Conservation (phyloP, 1,140 invertebrate species). For the Aphaenogaster ashmeadi region DNA sequence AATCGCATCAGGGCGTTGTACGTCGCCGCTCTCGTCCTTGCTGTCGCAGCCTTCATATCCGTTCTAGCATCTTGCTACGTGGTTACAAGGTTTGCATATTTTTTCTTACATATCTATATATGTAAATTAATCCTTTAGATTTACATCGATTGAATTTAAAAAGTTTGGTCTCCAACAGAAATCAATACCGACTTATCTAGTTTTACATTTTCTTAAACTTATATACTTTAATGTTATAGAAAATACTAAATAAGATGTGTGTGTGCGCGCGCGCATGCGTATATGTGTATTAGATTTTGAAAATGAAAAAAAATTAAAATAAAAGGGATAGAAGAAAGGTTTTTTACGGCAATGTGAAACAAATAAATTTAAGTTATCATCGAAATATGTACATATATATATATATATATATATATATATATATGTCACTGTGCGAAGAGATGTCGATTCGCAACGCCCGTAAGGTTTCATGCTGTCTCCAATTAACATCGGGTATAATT, state of each 20-base stretch:
- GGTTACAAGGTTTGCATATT: constrained; percentile 77
- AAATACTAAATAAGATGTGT: background rate
- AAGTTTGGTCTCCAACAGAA: background rate
- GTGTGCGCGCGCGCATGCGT: background rate
- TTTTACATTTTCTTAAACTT: background rate
- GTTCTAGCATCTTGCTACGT: constrained; percentile 82
- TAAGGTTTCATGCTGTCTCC: background rate
- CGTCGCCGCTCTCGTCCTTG: constrained; percentile 76
- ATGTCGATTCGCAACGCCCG: background rate
- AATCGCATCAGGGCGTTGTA: constrained; percentile 73
- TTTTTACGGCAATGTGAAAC: background rate
- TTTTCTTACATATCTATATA: background rate
- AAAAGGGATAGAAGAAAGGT: background rate
- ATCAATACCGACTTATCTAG: background rate
- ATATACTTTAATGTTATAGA: background rate
- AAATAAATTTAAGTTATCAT: background rate
- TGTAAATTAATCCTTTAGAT: background rate
- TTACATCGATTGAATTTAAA: background rate
- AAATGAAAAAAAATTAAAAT: background rate
- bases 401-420: no score
- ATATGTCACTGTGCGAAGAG: background rate
- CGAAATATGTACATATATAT: no score
- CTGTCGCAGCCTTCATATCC: constrained; percentile 80
- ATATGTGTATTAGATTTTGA: background rate
- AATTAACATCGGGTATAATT: constrained; percentile 52